These are phyloP conservation scores for Pseudotriccus pelzelni DNA, from an alignment of 2,797 vertebrate genomes.

Conservation along the genomic window DNA sequence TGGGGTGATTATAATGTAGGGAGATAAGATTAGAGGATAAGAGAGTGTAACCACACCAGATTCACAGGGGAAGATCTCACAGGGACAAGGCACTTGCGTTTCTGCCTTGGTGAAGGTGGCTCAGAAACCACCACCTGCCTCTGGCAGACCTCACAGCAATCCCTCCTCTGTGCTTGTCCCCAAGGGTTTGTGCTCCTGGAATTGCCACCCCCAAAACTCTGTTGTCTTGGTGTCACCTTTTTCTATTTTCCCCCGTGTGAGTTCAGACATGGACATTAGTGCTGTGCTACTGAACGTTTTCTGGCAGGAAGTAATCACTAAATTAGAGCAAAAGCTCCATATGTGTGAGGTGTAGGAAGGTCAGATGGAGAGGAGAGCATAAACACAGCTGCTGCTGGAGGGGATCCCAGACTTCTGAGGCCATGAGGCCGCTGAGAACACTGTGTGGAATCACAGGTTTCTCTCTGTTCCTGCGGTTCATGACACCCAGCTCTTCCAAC, in stretches of 20 bases:
- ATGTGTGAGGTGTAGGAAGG: not conserved
- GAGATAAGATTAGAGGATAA: conserved; percentile 22
- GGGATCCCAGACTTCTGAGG: not conserved
- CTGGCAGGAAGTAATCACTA: not conserved
- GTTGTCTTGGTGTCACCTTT: not conserved
- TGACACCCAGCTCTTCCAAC: not conserved
- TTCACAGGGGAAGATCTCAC: not conserved
- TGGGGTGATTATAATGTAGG: not conserved
- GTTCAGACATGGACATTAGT: not conserved
- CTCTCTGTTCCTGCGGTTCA: rapidly evolving
- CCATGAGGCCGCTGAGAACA: not conserved
- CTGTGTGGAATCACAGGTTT: not conserved
- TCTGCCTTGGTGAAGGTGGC: not conserved
- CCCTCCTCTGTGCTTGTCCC: not conserved
- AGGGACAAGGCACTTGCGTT: not conserved
- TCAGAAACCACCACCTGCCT: not conserved
- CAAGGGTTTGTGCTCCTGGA: not conserved
- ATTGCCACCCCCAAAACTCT: not conserved
- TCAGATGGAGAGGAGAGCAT: not conserved
- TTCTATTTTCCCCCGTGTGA: rapidly evolving
- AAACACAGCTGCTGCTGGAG: not conserved
- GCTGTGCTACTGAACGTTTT: not conserved
- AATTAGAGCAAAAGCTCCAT: not conserved
- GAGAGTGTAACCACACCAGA: not conserved
- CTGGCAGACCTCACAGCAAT: not conserved